Evolutionary conservation across 2,113 vertebrate genomes (phyloP).

Genomic region (Ochotona princeps): DNA sequence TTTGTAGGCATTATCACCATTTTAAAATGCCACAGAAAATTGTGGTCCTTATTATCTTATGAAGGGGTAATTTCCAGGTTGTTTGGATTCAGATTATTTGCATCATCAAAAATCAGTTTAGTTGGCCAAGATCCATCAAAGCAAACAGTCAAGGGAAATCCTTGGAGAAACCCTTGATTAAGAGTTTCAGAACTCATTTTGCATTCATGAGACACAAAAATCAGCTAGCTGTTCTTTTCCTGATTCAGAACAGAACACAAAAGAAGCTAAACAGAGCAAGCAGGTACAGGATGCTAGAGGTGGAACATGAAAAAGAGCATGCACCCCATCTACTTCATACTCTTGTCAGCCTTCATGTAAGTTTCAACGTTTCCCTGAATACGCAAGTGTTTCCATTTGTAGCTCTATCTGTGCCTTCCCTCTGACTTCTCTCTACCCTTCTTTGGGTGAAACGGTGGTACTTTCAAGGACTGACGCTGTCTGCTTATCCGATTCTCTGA

Average conservation of each 20-base stretch:
- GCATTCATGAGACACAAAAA: conserved; percentile 70
- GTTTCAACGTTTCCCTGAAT: not conserved
- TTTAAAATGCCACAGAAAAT: conserved; percentile 70
- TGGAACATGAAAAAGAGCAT: not conserved
- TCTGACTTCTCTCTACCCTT: not conserved
- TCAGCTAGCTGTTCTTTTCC: conserved; percentile 58
- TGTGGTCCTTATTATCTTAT: conserved; percentile 49
- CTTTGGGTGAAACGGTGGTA: not conserved
- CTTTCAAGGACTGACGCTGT: not conserved
- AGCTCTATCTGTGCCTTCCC: not conserved
- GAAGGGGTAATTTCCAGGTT: conserved; percentile 61
- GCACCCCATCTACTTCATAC: not conserved
- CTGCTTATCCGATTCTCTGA: not conserved
- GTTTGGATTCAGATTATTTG: conserved; percentile 63
- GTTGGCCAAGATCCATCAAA: conserved; percentile 64
- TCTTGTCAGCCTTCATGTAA: not conserved
- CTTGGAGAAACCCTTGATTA: conserved; percentile 74
- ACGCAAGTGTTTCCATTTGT: not conserved
- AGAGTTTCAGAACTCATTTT: conserved; percentile 75
- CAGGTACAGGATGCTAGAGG: conserved; percentile 28
- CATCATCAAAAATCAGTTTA: conserved; percentile 69
- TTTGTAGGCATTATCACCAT: conserved; percentile 45
- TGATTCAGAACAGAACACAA: conserved; percentile 67
- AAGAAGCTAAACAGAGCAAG: conserved; percentile 72
- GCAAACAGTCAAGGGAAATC: conserved; percentile 61